Conservation (phyloP, 2,888 invertebrate species). For the Pantelozetes paolii region DNA sequence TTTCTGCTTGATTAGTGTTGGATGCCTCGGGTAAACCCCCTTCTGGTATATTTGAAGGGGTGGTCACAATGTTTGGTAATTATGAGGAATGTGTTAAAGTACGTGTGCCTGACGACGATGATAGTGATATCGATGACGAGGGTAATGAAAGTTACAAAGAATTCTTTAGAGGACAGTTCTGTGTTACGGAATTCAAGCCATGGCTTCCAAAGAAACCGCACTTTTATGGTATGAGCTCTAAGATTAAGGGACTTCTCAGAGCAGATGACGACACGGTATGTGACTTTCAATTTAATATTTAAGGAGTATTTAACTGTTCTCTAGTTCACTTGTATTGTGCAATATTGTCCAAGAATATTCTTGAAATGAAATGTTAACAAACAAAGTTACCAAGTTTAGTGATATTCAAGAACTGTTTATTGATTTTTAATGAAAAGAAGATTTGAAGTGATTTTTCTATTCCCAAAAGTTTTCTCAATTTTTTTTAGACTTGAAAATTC, state of each 20-base stretch:
- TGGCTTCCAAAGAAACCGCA: conserved; percentile 44
- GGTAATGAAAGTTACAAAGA: conserved; percentile 36
- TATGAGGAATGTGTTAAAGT: conserved; percentile 42
- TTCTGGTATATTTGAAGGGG: conserved; percentile 42
- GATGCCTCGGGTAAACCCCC: conserved; percentile 45
- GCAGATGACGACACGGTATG: conserved; percentile 38
- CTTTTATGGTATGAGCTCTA: conserved; percentile 43
- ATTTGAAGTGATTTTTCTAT: no score
- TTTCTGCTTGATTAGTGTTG: no score
- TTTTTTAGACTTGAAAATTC: no score
- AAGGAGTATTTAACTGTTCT: neutral
- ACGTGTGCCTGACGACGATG: conserved; percentile 43
- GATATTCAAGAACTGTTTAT: no score
- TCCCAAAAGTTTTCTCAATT: no score
- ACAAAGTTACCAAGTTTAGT: no score
- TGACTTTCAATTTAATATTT: neutral
- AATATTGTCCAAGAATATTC: no score
- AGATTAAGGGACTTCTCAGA: conserved; percentile 32
- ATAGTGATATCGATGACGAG: conserved; percentile 41
- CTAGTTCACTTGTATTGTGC: no score
- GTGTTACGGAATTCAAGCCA: conserved; percentile 43
- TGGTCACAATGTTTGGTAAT: conserved; percentile 43
- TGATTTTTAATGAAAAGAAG: no score
- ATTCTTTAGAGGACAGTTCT: conserved; percentile 44
- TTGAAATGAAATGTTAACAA: no score